phyloP scores from a whole-genome alignment of 2,113 vertebrate species.

The Ardeotis arabs region DNA sequence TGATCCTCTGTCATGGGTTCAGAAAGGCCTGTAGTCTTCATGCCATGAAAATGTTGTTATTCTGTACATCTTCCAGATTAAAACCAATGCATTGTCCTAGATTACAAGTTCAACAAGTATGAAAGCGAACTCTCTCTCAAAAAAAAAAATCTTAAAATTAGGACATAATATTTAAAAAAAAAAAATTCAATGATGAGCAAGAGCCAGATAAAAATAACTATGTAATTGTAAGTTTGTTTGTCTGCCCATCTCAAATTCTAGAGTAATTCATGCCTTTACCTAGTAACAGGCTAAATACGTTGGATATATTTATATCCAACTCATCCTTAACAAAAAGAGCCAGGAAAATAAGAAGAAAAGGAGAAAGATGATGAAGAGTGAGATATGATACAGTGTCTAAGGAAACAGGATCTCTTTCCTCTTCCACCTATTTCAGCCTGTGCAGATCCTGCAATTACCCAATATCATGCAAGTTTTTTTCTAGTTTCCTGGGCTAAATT shows the following conservation, averaged over 20 bases:
- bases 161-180: background rate
- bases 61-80: background rate
- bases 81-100: background rate
- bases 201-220: background rate
- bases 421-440: background rate
- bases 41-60: background rate
- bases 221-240: accelerated
- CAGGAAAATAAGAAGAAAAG: background rate
- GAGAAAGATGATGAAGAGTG: background rate
- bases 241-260: background rate
- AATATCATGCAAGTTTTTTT: background rate
- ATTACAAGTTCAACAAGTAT: background rate
- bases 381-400: background rate
- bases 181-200: background rate
- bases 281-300: background rate
- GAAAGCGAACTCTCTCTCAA: background rate
- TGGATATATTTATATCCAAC: background rate
- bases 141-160: background rate
- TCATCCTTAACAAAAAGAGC: background rate
- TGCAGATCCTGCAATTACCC: background rate
- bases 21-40: background rate
- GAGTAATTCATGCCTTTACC: background rate
- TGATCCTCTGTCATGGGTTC: background rate
- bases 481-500: background rate
- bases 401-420: background rate